A percentile compares a stretch with the other conserved stretches of the same genome.
Conservation (phyloP, 2,888 invertebrate species). For the Lochmaea crataegi region DNA sequence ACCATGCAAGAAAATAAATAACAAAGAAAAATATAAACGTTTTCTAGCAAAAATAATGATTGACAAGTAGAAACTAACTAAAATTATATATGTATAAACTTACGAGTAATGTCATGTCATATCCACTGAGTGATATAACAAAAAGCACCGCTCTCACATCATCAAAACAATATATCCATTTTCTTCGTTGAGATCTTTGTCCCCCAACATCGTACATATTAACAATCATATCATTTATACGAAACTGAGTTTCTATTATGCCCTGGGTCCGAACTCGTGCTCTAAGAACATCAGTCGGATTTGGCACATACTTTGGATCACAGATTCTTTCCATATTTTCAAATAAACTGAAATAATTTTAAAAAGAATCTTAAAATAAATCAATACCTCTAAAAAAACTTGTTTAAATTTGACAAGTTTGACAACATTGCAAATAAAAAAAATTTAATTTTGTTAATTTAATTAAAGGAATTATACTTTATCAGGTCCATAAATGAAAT, state of each 20-base stretch:
- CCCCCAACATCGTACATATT: conserved; percentile 77
- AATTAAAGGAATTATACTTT: neutral
- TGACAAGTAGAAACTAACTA: too few relatives aligned
- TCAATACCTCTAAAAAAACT: neutral
- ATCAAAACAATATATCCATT: conserved; percentile 78
- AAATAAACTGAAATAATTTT: conserved; percentile 68
- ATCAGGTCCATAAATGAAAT: too few relatives aligned
- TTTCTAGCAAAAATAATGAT: too few relatives aligned
- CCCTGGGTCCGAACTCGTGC: conserved; percentile 75
- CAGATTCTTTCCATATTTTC: conserved; percentile 76
- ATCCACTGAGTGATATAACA: conserved; percentile 74
- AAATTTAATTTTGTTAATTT: neutral
- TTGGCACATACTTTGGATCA: conserved; percentile 72
- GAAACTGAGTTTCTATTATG: conserved; percentile 75
- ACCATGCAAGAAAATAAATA: too few relatives aligned
- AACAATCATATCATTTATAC: conserved; percentile 69
- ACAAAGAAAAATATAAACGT: too few relatives aligned
- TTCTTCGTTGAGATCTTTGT: conserved; percentile 73
- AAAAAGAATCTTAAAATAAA: neutral
- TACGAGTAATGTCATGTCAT: conserved; percentile 73
- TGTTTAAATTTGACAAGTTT: neutral
- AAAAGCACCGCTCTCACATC: conserved; percentile 74
- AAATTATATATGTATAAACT: conserved; percentile 39
- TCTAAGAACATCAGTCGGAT: conserved; percentile 73
- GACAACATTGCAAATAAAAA: neutral